Evolutionary conservation across 2,888 invertebrate species (phyloP), one percentile per base, ranked within the genome.

Genomic region (Ypsolopha sequella): DNA sequence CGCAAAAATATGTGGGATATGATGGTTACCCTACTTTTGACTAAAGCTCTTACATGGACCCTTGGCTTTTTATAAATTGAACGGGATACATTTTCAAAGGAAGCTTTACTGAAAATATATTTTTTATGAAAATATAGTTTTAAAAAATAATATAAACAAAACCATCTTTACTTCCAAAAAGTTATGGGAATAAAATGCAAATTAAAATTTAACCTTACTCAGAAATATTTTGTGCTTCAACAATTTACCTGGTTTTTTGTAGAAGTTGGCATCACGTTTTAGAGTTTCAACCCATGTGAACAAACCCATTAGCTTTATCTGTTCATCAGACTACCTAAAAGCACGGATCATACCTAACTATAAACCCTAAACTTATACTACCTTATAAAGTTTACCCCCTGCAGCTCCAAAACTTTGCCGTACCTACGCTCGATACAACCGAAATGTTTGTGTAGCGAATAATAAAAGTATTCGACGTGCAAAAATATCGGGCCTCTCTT

Each of bases 381-480:
- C 24, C 24, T 24, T 24, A 47, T 34, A 48, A 53, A 53, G 43
- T 53, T 53, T 43, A n/a, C 39, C 34, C 41, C 45, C 51, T 48
- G 9, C 35, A 6, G 41, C 24, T 41, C 14, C 52, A 24, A 36
- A 47, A 47, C 47, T 47, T 47, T 11, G 8, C 7, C 36, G 36
- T 47, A 14, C 43, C 36, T 47, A 52, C 52, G 52, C 52, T 52
- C 54, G 54, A 70, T 73, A 76, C 68, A 66, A 69, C 70, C 66
- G 66, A 59, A 70, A 58, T 60, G 58, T 63, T 62, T 80, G 76
- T 73, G 71, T 74, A 70, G 70, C 67, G 70, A 78, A 80, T 80
- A 81, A 81, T 82, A 84, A 82, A 80, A 60, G 58, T 56, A 55
- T 78, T 74, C 70, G 68, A 66, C 73, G 66, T 78, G 73, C 76